Base-by-base conservation (phyloP, 2,797 vertebrate species). In the Danio aesculapii region DNA sequence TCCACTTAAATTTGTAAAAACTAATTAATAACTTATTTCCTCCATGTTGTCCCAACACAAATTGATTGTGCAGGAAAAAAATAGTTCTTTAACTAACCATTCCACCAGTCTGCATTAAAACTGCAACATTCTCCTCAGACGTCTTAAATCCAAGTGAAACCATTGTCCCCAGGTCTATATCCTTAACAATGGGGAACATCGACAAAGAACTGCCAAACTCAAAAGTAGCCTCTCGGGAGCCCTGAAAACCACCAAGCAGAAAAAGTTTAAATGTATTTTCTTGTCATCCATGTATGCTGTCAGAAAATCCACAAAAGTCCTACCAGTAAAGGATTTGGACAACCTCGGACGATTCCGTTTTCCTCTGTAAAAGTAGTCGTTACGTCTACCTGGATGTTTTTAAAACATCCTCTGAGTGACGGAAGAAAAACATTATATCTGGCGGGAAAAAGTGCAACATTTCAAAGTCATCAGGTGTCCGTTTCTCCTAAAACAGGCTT, bases 101-200 rank as follows among this genome's bases (percentile, higher is more conserved):
- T 73, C 86, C 83, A 61, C 81, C 67, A 73, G 84, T 85, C 41
- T 78, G 47, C 41, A 92, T 77, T 14, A 92, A 57, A 77, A 59
- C 16, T 41, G 47, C 47, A n/a, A 84, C 84, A 0, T 72, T 49
- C n/a, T 46, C 72, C 74, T 77, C 41, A 11, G 62, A 86, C 73
- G 68, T 89, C 69, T 84, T 90, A 82, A 92, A 92, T 50, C 89
- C 89, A 64, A 92, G 47, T 63, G 88, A 92, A 67, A 90, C 30
- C 71, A 83, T 86, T 14, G 84, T 47, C 0, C 57, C 80, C 6
- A 10, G 46, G 4, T 86, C 19, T 0, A 57, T 21, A 39, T 49
- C 2, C 2, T 53, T 59, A 53, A 75, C 69, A n/a, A 83, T 61
- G 2, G 81, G 61, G 21, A 85, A 73, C 0, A 74, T n/a, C 47